phyloP scores from a whole-genome alignment of 1,140 invertebrate genomes.

The Trichoplusia ni region DNA sequence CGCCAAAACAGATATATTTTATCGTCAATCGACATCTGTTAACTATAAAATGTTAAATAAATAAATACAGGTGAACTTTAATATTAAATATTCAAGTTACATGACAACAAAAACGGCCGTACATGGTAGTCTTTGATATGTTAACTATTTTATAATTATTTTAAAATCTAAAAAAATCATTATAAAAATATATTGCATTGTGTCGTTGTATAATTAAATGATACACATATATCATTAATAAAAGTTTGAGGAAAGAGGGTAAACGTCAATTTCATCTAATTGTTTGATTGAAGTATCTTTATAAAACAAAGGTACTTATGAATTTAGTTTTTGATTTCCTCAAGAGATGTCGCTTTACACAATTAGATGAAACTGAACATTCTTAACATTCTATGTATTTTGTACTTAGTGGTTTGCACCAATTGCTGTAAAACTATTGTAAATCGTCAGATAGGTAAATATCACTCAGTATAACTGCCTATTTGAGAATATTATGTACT shows the following conservation, averaged over 20 bases:
- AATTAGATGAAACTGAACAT: conserved; percentile 7
- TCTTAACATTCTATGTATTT: conserved; percentile 36
- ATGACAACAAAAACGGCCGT: conserved; percentile 49
- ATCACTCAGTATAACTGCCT: conserved; percentile 48
- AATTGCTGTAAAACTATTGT: conserved; percentile 31
- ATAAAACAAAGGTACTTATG: no score
- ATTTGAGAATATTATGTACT: conserved; percentile 55
- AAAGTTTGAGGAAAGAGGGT: conserved; percentile 28
- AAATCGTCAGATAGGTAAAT: conserved; percentile 40
- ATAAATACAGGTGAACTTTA: conserved; percentile 46
- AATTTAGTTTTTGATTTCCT: no score
- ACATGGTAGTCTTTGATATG: conserved; percentile 70
- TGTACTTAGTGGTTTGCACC: conserved; percentile 55
- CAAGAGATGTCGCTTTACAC: no score
- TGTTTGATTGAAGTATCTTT: no score
- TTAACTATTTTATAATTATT: conserved; percentile 61
- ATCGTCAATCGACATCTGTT: conserved; percentile 59
- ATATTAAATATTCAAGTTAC: conserved; percentile 49
- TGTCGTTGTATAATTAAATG: conserved; percentile 70
- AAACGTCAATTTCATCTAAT: conserved; percentile 24
- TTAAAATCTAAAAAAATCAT: conserved; percentile 59
- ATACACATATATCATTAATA: conserved; percentile 51
- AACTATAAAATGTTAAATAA: conserved; percentile 52
- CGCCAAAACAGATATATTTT: conserved; percentile 60
- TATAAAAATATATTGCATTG: conserved; percentile 70